phyloP scores from a whole-genome alignment of 2,888 invertebrate species.

The Leptothorax acervorum region DNA sequence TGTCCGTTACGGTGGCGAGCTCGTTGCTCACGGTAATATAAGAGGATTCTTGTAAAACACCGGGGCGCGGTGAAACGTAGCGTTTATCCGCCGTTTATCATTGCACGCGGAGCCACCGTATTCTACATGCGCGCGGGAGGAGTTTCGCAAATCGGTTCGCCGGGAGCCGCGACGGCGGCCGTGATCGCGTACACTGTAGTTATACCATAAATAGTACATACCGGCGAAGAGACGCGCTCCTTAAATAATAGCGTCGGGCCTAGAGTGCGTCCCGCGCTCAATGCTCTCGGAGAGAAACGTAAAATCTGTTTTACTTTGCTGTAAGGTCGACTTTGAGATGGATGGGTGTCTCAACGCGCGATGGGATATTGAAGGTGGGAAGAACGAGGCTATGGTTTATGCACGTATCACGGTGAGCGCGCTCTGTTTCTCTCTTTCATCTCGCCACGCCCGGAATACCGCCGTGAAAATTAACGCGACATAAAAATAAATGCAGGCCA shows the following conservation, averaged over 20 bases:
- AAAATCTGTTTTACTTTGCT: background rate
- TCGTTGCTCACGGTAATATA: background rate
- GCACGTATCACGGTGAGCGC: background rate
- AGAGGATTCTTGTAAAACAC: conserved; percentile 22
- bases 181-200: background rate
- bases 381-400: background rate
- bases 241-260: background rate
- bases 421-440: background rate
- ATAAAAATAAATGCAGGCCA: conserved; percentile 17
- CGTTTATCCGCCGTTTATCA: conserved; percentile 16
- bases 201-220: background rate
- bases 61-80: background rate
- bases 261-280: background rate
- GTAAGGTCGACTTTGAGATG: background rate
- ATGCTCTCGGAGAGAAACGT: background rate
- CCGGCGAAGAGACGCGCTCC: background rate
- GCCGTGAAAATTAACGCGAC: conserved; percentile 11
- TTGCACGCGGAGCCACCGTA: background rate
- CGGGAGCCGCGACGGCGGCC: background rate
- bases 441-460: background rate
- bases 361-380: conserved; percentile 4
- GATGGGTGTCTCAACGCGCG: background rate
- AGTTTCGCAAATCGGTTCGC: conserved; percentile 21
- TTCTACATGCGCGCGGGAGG: background rate
- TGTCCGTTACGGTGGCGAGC: background rate